Evolutionary conservation across 1,140 invertebrate species (phyloP).

Genomic region (Colletes latitarsis): DNA sequence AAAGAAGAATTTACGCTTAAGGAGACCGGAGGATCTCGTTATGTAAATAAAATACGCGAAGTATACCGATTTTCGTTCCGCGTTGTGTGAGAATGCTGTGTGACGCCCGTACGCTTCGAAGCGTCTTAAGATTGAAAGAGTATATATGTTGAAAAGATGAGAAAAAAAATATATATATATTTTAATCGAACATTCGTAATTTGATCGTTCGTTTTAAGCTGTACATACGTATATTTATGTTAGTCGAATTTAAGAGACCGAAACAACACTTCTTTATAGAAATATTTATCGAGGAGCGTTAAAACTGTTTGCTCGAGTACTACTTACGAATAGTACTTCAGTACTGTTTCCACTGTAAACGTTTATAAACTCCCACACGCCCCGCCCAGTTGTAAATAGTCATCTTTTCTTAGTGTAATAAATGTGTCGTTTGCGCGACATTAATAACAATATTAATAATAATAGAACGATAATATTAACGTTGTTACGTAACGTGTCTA

Average conservation of each 20-base stretch:
- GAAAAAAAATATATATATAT: not conserved
- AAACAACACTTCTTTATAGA: slow-evolving; percentile 33
- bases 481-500: slow-evolving; percentile 42
- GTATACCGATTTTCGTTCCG: slow-evolving; percentile 11
- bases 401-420: slow-evolving; percentile 35
- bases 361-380: slow-evolving; percentile 1
- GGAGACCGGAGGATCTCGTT: slow-evolving; percentile 26
- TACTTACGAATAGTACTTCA: slow-evolving; percentile 16
- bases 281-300: slow-evolving; percentile 30
- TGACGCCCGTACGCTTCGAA: slow-evolving; percentile 6
- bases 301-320: not conserved
- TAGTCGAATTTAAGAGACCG: slow-evolving; percentile 31
- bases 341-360: slow-evolving; percentile 5
- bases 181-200: slow-evolving; percentile 19
- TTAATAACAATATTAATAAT: slow-evolving; percentile 7
- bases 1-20: slow-evolving; percentile 19
- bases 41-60: slow-evolving; percentile 32
- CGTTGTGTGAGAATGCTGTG: slow-evolving; percentile 9
- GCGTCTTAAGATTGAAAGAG: not conserved
- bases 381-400: slow-evolving; percentile 48
- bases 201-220: slow-evolving; percentile 23
- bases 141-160: not conserved
- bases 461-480: slow-evolving; percentile 29
- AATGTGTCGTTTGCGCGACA: slow-evolving; percentile 4
- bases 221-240: slow-evolving; percentile 51